Evolutionary conservation across 2,888 invertebrate species (phyloP), one percentile per base, ranked within the genome.

Genomic region (Gisinianus flammeolus): DNA sequence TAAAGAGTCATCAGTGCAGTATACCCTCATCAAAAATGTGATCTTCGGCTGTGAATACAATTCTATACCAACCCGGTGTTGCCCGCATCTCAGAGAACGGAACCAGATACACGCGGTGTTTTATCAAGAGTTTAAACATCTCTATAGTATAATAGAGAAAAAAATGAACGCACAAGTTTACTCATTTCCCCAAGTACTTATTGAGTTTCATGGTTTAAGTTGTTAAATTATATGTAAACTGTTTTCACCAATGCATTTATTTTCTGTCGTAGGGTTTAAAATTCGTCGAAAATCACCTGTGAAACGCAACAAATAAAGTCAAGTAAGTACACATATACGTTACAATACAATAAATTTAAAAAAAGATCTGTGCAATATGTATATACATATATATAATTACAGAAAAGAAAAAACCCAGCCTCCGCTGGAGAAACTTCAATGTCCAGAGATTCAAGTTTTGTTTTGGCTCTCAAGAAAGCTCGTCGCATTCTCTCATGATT

Each of bases 341-440:
- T 4, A 44, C 12, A 44, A 44, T 44, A 44, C 8, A 44, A 44
- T 16, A 44, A 2, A 19, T 4, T 6, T 16, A 44, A 44, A 44
- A 44, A 6, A 44, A 44, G 44, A 4, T 44, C 19, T 44, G 19
- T 16, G 44, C 44, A 44, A 16, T 16, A 6, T 44, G 12, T 44
- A 4, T 2, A 44, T n/a, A 44, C 35, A 35, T 16, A 44, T 44
- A 19, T 44, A 12, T 44, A 72, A 12, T 72, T 66, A 30, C 74
- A 74, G 30, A 79, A 74, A 26, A 82, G 76, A 67, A 83, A 83
- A 54, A 83, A 82, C 58, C 83, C 83, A 52, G 82, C 83, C 28
- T 77, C 30, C 3, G 81, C 69, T 16, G 28, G 76, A 0, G 78
- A 81, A 16, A 77, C 81, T 28, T 69, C 52, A 28, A 83, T 79